phyloP scores from a whole-genome alignment of 2,888 invertebrate species.

The Phengaris arion region DNA sequence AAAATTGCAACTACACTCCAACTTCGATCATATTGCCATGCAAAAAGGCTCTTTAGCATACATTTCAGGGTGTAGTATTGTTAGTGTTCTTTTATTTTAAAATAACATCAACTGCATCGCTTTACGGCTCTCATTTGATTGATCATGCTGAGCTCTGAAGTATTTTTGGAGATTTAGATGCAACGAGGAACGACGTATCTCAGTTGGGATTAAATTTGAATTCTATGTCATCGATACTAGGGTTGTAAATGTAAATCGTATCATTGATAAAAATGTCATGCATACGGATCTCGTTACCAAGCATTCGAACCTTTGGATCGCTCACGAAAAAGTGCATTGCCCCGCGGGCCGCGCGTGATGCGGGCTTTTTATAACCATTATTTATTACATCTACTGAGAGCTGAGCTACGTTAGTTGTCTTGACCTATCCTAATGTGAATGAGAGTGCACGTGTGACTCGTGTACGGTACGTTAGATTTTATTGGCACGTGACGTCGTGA shows the following conservation, averaged over 20 bases:
- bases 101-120: slow-evolving; percentile 35
- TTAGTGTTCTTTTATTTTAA: slow-evolving; percentile 35
- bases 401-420: slow-evolving; percentile 66
- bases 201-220: slow-evolving; percentile 26
- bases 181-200: slow-evolving; percentile 32
- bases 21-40: slow-evolving; percentile 38
- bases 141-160: background rate
- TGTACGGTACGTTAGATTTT: slow-evolving; percentile 28
- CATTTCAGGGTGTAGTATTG: slow-evolving; percentile 31
- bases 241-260: slow-evolving; percentile 39
- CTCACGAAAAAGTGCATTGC: slow-evolving; percentile 73
- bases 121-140: slow-evolving; percentile 38
- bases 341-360: slow-evolving; percentile 54
- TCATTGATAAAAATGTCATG: slow-evolving; percentile 51
- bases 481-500: background rate
- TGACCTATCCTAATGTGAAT: slow-evolving; percentile 75
- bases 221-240: slow-evolving; percentile 31
- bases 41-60: slow-evolving; percentile 35
- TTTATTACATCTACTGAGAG: slow-evolving; percentile 60
- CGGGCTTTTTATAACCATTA: slow-evolving; percentile 55
- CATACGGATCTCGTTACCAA: slow-evolving; percentile 54
- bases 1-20: slow-evolving; percentile 34
- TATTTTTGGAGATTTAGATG: slow-evolving; percentile 20
- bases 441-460: slow-evolving; percentile 51
- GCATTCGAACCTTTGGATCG: slow-evolving; percentile 61